These are phyloP conservation scores for Ptilorrhoa leucosticta DNA, from an alignment of 2,113 vertebrate species.

Conservation along the genomic window DNA sequence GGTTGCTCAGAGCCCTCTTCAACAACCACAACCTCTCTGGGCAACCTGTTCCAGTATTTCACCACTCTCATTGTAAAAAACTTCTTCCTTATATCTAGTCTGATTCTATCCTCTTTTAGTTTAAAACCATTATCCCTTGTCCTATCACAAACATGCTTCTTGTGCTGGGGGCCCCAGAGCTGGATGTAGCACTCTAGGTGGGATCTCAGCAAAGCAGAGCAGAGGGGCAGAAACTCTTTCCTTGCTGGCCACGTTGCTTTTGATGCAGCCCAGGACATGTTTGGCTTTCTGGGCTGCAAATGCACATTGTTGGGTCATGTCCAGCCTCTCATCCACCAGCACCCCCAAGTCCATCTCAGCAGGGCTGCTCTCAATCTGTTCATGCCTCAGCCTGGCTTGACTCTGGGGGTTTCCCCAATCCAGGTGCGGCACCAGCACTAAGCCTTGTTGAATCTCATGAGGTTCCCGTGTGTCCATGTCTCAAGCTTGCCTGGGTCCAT, in stretches of 20 bases:
- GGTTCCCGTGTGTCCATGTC: not conserved
- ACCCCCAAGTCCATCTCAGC: not conserved
- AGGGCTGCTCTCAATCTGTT: not conserved
- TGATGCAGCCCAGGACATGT: not conserved
- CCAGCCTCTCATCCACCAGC: not conserved
- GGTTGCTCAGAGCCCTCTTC: not conserved
- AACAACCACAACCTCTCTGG: not conserved
- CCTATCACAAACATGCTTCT: not conserved
- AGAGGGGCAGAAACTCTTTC: not conserved
- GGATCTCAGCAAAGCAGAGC: not conserved
- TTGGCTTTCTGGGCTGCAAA: not conserved
- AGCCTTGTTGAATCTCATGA: not conserved
- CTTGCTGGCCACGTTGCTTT: not conserved
- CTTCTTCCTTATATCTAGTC: not conserved
- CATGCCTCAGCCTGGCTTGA: not conserved
- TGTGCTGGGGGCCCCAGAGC: not conserved
- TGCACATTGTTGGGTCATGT: not conserved
- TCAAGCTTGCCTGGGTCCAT: not conserved
- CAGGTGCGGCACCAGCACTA: not conserved
- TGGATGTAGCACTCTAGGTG: not conserved
- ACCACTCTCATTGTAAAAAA: not conserved
- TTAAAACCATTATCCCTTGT: not conserved
- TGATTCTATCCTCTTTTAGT: not conserved
- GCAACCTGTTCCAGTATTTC: not conserved
- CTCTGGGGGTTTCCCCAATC: rapidly evolving